Base-by-base conservation (phyloP, 2,113 vertebrate genomes). In the Elephas maximus region DNA sequence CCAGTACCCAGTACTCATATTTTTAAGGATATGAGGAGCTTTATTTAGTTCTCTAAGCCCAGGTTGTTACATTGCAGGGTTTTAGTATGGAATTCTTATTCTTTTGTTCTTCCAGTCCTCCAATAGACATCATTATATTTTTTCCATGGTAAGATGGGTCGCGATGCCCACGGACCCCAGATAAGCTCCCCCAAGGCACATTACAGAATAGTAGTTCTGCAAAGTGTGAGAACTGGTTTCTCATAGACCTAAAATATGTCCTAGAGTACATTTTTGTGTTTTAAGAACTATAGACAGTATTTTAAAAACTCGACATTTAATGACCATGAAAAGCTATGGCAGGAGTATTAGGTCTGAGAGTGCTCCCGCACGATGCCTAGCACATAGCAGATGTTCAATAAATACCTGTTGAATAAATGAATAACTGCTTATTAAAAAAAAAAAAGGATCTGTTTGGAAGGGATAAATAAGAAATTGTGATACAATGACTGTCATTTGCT, bases 401-500 rank as follows among this genome's bases (percentile, higher is more conserved):
- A 85, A 81, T 85, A 5, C 7, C 63, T 71, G 18, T 71, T 89
- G 51, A 90, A 45, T 26, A 78, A 93, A 84, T 74, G 28, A 80
- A 48, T 88, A 91, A 85, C 17, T 86, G 12, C n/a, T 81, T 85
- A 57, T 80, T 78, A 80, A 41, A 37, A 89, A 89, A 91, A 87
- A 57, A 57, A 11, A 41, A 53, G 2, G 6, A 62, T 91, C 5
- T 84, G 23, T 67, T 82, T 88, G 44, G 7, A 92, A 88, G n/a
- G 45, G 33, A 82, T 18, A 57, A 60, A 82, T 82, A 65, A 33
- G 44, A 33, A 78, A 78, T 88, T 88, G 20, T 82, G 41, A 45
- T 69, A 88, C 37, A 11, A 11, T 65, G 9, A 69, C 69, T 88
- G 53, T 78, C 26, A 69, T 85, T 88, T 94, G 41, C 76, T 91